A percentile compares a stretch with the other conserved stretches of the same genome.
Evolutionary conservation across 2,888 invertebrate genomes (phyloP).

Genomic region (Cephus nigrinus): DNA sequence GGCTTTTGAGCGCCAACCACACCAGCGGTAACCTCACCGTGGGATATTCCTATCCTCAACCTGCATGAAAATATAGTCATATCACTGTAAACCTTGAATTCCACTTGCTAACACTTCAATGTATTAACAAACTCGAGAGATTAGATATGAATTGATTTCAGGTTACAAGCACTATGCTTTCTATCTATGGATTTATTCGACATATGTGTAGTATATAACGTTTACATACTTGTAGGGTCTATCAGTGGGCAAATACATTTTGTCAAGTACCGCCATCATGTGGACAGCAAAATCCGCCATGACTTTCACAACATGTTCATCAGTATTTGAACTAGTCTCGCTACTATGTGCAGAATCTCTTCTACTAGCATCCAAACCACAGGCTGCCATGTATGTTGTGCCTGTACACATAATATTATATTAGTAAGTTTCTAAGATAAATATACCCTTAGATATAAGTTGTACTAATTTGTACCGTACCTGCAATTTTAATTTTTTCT

Average conservation of each 20-base stretch:
- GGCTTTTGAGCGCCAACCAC: conserved; percentile 95
- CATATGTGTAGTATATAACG: background rate
- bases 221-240: conserved; percentile 54
- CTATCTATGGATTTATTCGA: conserved; percentile 27
- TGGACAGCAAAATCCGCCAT: conserved; percentile 80
- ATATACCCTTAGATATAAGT: background rate
- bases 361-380: conserved; percentile 84
- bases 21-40: conserved; percentile 92
- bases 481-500: conserved; percentile 97
- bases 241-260: conserved; percentile 69
- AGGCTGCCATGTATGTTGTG: conserved; percentile 97
- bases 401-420: conserved; percentile 51
- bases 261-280: conserved; percentile 75
- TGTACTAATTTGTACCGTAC: conserved; percentile 68
- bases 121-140: background rate
- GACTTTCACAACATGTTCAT: conserved; percentile 67
- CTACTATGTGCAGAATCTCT: conserved; percentile 69
- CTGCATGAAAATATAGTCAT: conserved; percentile 29
- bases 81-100: background rate
- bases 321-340: conserved; percentile 31
- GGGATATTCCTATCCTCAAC: conserved; percentile 79
- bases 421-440: background rate
- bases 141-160: conserved; percentile 53
- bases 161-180: conserved; percentile 50
- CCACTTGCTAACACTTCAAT: conserved; percentile 6